Evolutionary conservation across 2,888 invertebrate species (phyloP).

Genomic region (Ceratothoa steindachneri): DNA sequence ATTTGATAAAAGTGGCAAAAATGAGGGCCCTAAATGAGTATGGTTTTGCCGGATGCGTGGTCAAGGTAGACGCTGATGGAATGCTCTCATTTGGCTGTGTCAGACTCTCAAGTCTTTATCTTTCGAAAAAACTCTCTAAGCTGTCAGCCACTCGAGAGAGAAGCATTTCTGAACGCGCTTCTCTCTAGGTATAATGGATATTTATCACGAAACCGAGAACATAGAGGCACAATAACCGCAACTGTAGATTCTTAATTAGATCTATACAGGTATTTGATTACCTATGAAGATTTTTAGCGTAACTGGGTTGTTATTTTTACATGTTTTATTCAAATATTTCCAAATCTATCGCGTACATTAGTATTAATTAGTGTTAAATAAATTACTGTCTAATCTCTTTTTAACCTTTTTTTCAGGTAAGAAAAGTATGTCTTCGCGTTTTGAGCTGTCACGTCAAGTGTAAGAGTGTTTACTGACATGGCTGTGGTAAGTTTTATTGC

Average conservation of each 20-base stretch:
- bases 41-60: background rate
- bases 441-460: no score
- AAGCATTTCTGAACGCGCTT: background rate
- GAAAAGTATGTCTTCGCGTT: background rate
- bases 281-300: no score
- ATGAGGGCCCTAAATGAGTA: background rate
- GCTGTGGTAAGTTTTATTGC: background rate
- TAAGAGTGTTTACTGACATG: background rate
- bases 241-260: no score
- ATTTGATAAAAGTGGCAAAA: background rate
- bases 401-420: constrained; percentile 2
- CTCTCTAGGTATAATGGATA: background rate
- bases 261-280: no score
- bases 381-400: no score
- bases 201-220: background rate
- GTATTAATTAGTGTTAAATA: no score
- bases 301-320: no score
- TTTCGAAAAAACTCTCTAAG: background rate
- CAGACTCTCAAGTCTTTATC: constrained; percentile 3
- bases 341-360: no score
- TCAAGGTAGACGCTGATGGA: background rate
- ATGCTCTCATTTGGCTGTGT: background rate
- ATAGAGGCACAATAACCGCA: no score
- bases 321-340: no score
- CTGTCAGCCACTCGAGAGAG: background rate